Evolutionary conservation across 1,140 invertebrate species (phyloP).

Genomic region (Ceratitis capitata): DNA sequence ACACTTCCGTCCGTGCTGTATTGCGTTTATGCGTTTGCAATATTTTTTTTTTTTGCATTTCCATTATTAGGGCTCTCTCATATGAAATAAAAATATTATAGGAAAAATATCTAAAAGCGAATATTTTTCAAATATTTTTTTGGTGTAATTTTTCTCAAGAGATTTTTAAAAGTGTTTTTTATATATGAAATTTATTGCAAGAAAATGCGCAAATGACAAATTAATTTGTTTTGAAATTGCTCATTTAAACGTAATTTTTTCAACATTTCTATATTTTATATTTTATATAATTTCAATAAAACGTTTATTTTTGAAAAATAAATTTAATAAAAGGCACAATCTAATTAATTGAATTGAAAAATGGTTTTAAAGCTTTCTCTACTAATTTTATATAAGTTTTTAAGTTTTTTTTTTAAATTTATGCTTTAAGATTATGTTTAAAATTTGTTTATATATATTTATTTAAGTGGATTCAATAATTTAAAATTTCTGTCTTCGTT

Average conservation of each 20-base stretch:
- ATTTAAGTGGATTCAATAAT: background rate
- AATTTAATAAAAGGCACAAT: slow-evolving; percentile 15
- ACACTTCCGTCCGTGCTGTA: background rate
- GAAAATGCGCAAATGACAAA: background rate
- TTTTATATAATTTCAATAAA: background rate
- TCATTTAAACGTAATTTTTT: background rate
- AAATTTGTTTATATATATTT: background rate
- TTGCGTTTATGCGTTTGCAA: background rate
- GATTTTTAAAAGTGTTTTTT: background rate
- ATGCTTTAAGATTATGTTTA: background rate
- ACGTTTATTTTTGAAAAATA: slow-evolving; percentile 48
- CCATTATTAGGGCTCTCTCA: background rate
- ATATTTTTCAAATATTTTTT: slow-evolving; percentile 63
- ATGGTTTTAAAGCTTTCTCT: slow-evolving; percentile 28
- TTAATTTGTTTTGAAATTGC: background rate
- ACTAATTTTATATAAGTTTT: background rate
- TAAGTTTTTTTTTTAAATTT: background rate
- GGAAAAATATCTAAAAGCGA: slow-evolving; percentile 51
- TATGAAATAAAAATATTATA: background rate
- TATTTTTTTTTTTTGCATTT: background rate
- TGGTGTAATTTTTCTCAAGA: slow-evolving; percentile 48
- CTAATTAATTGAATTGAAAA: slow-evolving; percentile 14
- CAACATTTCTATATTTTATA: background rate
- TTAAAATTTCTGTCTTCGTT: background rate
- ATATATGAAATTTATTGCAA: background rate